Conservation (phyloP, 2,888 invertebrate species). For the Dryadula phaetusa region DNA sequence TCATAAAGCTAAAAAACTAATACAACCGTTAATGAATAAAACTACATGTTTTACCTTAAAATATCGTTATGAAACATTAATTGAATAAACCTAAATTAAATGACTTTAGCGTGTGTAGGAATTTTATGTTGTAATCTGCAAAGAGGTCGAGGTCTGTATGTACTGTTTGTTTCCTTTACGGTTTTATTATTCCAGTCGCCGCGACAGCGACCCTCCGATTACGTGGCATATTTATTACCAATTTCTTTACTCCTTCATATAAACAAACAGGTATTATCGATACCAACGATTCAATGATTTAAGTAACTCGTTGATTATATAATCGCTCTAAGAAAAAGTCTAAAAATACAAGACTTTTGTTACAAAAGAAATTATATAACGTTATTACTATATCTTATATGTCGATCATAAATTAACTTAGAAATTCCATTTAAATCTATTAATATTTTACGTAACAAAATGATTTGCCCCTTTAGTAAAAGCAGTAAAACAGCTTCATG, state of each 20-base stretch:
- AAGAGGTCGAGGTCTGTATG: constrained; percentile 73
- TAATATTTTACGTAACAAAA: too few relatives aligned
- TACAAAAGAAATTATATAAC: too few relatives aligned
- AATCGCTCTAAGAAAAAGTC: background rate
- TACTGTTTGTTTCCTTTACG: constrained; percentile 72
- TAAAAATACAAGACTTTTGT: too few relatives aligned
- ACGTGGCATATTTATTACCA: constrained; percentile 74
- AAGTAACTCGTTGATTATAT: background rate
- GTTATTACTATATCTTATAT: too few relatives aligned
- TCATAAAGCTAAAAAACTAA: too few relatives aligned
- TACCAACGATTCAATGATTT: constrained; percentile 10
- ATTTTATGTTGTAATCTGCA: constrained; percentile 68
- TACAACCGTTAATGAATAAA: too few relatives aligned
- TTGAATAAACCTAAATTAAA: constrained; percentile 9
- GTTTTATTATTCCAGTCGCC: constrained; percentile 68
- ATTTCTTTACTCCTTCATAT: constrained; percentile 56
- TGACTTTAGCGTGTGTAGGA: constrained; percentile 33
- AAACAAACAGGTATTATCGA: constrained; percentile 14
- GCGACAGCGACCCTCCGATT: constrained; percentile 65
- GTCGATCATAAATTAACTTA: too few relatives aligned
- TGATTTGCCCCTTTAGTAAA: too few relatives aligned
- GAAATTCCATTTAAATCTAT: too few relatives aligned
- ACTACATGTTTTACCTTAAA: too few relatives aligned
- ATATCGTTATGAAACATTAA: too few relatives aligned
- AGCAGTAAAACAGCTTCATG: too few relatives aligned